Percentiles rank a stretch among this genome's conserved stretches.
These are phyloP conservation scores for Pyrrhia umbra DNA, from an alignment of 2,888 invertebrate genomes.

Conservation along the genomic window DNA sequence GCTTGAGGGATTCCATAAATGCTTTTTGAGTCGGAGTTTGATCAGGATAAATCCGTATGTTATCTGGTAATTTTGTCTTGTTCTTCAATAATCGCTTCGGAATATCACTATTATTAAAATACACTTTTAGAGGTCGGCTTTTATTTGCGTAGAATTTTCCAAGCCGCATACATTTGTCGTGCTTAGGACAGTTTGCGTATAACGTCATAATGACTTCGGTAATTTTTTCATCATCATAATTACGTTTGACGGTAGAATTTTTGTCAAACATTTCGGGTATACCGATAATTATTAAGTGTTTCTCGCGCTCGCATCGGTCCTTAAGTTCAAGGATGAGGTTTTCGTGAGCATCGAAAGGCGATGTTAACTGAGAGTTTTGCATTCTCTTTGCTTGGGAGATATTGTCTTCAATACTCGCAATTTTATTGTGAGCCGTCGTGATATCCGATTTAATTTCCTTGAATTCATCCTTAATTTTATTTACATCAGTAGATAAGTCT, in stretches of 20 bases:
- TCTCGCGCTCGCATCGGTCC: slow-evolving; percentile 54
- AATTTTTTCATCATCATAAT: slow-evolving; percentile 39
- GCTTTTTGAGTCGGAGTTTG: slow-evolving; percentile 56
- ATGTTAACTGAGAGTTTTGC: background rate
- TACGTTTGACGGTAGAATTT: slow-evolving; percentile 25
- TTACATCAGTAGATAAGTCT: background rate
- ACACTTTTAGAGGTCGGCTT: slow-evolving; percentile 52
- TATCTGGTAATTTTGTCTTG: slow-evolving; percentile 40
- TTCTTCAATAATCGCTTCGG: slow-evolving; percentile 48
- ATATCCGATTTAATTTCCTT: background rate
- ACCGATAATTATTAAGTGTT: slow-evolving; percentile 59
- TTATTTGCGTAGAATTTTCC: slow-evolving; percentile 51
- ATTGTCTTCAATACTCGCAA: background rate
- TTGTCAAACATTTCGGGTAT: slow-evolving; percentile 43
- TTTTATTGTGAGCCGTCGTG: background rate
- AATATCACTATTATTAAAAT: slow-evolving; percentile 25
- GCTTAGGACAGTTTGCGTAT: slow-evolving; percentile 37
- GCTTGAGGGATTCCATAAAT: slow-evolving; percentile 42
- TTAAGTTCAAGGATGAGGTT: slow-evolving; percentile 55
- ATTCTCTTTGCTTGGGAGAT: background rate
- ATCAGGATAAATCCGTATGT: slow-evolving; percentile 54
- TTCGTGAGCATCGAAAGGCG: background rate
- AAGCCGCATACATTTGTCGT: slow-evolving; percentile 47
- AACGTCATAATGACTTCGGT: slow-evolving; percentile 26
- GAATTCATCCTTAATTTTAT: background rate